Conservation (phyloP, 2,113 vertebrate species). For the Galbula dea region DNA sequence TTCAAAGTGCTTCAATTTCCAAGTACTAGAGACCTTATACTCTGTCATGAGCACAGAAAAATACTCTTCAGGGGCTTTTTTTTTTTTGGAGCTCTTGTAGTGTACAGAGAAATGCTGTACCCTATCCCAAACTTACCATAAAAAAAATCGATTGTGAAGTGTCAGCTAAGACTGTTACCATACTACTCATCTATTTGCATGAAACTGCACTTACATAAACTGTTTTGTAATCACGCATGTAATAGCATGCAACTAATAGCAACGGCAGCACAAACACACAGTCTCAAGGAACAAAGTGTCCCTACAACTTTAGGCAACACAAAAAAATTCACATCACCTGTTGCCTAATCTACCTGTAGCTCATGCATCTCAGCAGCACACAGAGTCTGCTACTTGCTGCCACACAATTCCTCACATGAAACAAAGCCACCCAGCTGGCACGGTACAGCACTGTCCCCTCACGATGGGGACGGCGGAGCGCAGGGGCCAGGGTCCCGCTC, state of each 20-base stretch:
- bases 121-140: neutral
- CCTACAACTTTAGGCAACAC: neutral
- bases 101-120: fast-evolving
- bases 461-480: fast-evolving
- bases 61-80: fast-evolving
- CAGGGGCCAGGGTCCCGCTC: neutral
- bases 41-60: no score
- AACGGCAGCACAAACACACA: neutral
- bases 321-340: neutral
- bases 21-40: neutral
- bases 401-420: fast-evolving
- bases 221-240: constrained; percentile 38
- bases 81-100: neutral
- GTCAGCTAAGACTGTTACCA: neutral
- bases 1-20: neutral
- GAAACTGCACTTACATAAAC: constrained; percentile 58
- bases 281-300: neutral
- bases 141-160: neutral
- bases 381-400: neutral
- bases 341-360: neutral
- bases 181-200: constrained; percentile 11
- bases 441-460: neutral
- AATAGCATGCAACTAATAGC: neutral
- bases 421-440: neutral
- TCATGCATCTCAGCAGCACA: fast-evolving